Conservation (phyloP, 2,888 invertebrate species). For the Nomada ferruginata region DNA sequence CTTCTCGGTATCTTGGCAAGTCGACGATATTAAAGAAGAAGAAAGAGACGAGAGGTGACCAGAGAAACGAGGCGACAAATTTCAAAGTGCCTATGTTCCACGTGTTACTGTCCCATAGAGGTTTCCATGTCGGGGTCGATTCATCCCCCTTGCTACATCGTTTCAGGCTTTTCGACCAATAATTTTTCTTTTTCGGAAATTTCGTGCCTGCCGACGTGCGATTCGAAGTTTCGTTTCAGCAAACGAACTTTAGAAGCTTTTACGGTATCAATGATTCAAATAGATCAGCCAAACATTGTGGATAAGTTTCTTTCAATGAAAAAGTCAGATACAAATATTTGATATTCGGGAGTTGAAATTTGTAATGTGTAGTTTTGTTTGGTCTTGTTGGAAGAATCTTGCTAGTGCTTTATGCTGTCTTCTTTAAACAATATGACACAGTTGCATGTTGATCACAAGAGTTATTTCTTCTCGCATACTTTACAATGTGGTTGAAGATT, state of each 20-base stretch:
- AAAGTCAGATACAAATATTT: too few species aligned
- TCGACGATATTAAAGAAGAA: slow-evolving; percentile 61
- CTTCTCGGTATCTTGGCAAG: slow-evolving; percentile 52
- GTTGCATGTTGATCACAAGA: slow-evolving; percentile 20
- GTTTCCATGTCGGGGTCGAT: background rate
- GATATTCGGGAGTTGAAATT: background rate
- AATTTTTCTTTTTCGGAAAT: background rate
- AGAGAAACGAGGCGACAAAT: slow-evolving; percentile 72
- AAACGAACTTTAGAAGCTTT: background rate
- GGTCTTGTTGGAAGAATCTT: background rate
- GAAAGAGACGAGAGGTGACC: slow-evolving; percentile 58
- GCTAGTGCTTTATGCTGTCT: background rate
- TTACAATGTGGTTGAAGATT: slow-evolving; percentile 31
- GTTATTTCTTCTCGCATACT: slow-evolving; percentile 19
- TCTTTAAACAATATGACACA: slow-evolving; percentile 42
- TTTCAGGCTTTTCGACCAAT: slow-evolving; percentile 27
- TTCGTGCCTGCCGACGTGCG: background rate
- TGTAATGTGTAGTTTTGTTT: background rate
- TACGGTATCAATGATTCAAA: background rate
- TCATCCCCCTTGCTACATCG: background rate
- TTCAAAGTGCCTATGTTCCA: slow-evolving; percentile 61
- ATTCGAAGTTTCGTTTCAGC: background rate
- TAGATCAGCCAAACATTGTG: too few species aligned
- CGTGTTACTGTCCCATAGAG: slow-evolving; percentile 45
- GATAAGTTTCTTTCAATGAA: too few species aligned